A percentile compares a stretch with the other conserved stretches of the same genome.
phyloP scores from a whole-genome alignment of 2,113 vertebrate species.

The Illadopsis cleaveri region DNA sequence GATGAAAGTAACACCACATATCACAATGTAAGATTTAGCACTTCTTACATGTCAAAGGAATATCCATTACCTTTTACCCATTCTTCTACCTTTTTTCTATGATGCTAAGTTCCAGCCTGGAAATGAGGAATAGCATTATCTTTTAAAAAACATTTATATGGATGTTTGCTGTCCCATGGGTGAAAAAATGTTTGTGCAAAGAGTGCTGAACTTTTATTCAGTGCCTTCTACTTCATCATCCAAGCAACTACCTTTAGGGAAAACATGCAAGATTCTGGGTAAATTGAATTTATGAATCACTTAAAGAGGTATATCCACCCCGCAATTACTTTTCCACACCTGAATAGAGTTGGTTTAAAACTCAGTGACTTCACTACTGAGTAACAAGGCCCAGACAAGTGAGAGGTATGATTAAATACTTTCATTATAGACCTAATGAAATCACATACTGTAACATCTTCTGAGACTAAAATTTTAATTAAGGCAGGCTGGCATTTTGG shows the following conservation, averaged over 20 bases:
- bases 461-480: conserved; percentile 72
- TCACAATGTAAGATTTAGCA: background rate
- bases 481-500: conserved; percentile 62
- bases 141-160: background rate
- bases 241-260: background rate
- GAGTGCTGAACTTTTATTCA: background rate
- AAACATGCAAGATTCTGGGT: background rate
- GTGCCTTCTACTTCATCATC: background rate
- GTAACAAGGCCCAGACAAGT: background rate
- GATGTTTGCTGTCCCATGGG: fast-evolving
- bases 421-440: conserved; percentile 62
- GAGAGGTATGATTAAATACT: conserved; percentile 30
- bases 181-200: background rate
- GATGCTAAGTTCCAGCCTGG: background rate
- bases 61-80: background rate
- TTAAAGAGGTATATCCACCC: background rate
- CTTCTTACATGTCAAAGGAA: background rate
- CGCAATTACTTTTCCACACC: background rate
- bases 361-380: background rate
- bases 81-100: background rate
- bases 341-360: background rate
- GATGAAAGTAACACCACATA: background rate
- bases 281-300: background rate
- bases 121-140: background rate
- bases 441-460: conserved; percentile 53